Percentiles rank a stretch among this genome's conserved stretches.
phyloP scores from a whole-genome alignment of 2,113 vertebrate species.

The Eretmochelys imbricata region DNA sequence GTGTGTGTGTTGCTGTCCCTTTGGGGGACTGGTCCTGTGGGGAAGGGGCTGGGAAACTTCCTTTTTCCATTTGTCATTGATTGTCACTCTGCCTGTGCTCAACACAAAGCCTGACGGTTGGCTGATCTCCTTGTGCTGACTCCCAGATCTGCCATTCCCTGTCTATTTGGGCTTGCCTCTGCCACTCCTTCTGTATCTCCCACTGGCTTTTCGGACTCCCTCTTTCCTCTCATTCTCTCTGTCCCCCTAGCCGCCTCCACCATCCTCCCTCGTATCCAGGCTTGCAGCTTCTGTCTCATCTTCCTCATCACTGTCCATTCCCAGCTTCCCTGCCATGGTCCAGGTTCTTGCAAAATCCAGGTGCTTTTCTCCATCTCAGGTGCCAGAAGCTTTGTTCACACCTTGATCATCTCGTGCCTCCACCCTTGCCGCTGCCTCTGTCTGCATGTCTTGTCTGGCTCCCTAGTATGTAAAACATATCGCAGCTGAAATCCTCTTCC shows the following conservation, averaged over 20 bases:
- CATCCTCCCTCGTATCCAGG: neutral
- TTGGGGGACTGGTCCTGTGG: neutral
- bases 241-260: neutral
- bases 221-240: neutral
- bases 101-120: neutral
- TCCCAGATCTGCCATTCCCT: neutral
- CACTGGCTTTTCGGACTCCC: neutral
- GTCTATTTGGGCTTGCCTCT: neutral
- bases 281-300: neutral
- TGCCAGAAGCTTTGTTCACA: accelerated
- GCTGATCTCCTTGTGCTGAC: neutral
- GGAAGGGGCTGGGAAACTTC: neutral
- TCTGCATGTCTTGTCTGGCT: neutral
- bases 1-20: neutral
- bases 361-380: neutral
- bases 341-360: neutral
- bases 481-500: neutral
- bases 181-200: neutral
- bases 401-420: neutral
- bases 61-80: neutral
- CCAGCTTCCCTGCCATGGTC: neutral
- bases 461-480: neutral
- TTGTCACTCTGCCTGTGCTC: neutral
- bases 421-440: neutral
- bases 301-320: neutral